Conservation (phyloP, 1,140 invertebrate genomes). For the Agrypnia vestita region DNA sequence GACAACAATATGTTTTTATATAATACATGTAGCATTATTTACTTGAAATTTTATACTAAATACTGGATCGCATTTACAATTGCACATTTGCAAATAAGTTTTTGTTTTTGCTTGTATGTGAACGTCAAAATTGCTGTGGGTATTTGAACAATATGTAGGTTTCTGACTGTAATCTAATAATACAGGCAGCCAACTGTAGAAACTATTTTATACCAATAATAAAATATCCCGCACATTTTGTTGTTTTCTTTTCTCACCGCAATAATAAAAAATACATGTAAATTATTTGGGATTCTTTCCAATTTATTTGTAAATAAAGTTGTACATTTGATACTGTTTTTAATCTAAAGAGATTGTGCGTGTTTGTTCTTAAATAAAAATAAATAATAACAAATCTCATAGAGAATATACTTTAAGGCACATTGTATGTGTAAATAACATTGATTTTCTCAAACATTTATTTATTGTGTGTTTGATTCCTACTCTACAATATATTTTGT, state of each 20-base stretch:
- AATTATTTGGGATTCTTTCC: neutral
- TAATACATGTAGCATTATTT: conserved; percentile 39
- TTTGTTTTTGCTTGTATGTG: conserved; percentile 42
- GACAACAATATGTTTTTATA: conserved; percentile 21
- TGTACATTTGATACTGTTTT: conserved; percentile 22
- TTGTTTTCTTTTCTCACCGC: neutral
- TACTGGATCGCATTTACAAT: conserved; percentile 35
- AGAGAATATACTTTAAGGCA: conserved; percentile 38
- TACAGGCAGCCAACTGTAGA: conserved; percentile 43
- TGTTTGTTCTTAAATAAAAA: conserved; percentile 33
- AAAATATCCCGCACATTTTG: conserved; percentile 49
- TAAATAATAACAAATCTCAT: conserved; percentile 42
- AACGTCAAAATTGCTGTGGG: conserved; percentile 30
- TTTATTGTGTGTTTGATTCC: conserved; percentile 21
- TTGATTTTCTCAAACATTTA: conserved; percentile 22
- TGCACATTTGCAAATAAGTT: conserved; percentile 6
- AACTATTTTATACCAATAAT: conserved; percentile 59
- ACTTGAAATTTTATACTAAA: conserved; percentile 40
- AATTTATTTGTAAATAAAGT: conserved; percentile 23
- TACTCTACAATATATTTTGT: conserved; percentile 21
- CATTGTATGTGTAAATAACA: conserved; percentile 37
- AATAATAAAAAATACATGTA: conserved; percentile 2
- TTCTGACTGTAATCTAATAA: conserved; percentile 28
- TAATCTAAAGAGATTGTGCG: conserved; percentile 2
- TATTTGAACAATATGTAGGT: conserved; percentile 32